Evolutionary conservation across 2,888 invertebrate genomes (phyloP).

Genomic region (Aethes cnicana): DNA sequence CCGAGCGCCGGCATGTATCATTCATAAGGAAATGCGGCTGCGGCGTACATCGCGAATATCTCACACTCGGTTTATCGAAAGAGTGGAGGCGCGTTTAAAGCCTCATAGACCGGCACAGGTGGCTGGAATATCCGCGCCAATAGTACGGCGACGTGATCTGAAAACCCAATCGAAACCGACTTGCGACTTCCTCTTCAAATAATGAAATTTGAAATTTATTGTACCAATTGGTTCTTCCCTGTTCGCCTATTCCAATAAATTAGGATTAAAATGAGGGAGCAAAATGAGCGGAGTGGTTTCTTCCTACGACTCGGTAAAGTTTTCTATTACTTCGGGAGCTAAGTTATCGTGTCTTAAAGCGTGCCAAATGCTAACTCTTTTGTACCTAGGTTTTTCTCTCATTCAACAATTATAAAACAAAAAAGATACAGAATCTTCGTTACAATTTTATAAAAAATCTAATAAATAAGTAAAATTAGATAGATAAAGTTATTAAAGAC

Average conservation of each 20-base stretch:
- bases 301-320: constrained; percentile 23
- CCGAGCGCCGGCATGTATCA: constrained; percentile 68
- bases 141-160: constrained; percentile 79
- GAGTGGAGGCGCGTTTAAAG: constrained; percentile 74
- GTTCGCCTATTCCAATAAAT: constrained; percentile 68
- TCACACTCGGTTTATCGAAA: constrained; percentile 78
- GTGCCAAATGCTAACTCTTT: not conserved
- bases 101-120: constrained; percentile 79
- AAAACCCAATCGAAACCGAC: constrained; percentile 73
- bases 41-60: constrained; percentile 71
- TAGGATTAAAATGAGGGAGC: constrained; percentile 41
- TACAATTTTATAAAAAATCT: no score
- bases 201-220: constrained; percentile 81
- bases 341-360: constrained; percentile 19
- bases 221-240: constrained; percentile 61
- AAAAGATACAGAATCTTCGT: no score
- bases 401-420: not conserved
- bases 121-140: constrained; percentile 78
- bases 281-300: constrained; percentile 26
- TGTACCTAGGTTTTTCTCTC: no score
- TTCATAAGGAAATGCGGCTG: constrained; percentile 75
- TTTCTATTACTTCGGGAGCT: constrained; percentile 27
- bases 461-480: no score
- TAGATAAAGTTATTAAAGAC: no score
- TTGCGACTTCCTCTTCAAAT: constrained; percentile 78